A percentile compares a stretch with the other conserved stretches of the same genome.
Evolutionary conservation across 1,140 invertebrate genomes (phyloP).

Genomic region (Zaprionus capensis): DNA sequence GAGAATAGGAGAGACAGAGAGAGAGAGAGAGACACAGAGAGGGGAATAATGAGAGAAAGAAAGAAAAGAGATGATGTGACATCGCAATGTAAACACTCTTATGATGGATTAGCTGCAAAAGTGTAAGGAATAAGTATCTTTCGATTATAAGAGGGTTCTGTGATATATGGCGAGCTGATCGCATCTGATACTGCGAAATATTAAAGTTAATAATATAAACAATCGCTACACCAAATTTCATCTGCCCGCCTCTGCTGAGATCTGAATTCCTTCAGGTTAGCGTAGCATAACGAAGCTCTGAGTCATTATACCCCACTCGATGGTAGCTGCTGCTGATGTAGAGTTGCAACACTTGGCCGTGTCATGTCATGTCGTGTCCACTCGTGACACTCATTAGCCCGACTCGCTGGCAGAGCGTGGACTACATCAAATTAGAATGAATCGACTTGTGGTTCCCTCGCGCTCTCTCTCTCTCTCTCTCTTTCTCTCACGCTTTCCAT

Average conservation of each 20-base stretch:
- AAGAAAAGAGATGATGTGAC: not conserved
- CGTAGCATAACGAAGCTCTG: not conserved
- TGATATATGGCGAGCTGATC: not conserved
- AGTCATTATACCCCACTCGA: not conserved
- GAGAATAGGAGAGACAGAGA: not conserved
- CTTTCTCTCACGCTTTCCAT: not conserved
- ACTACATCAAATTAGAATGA: conserved; percentile 31
- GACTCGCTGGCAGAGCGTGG: conserved; percentile 23
- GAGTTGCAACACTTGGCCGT: conserved; percentile 26
- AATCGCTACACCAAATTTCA: not conserved
- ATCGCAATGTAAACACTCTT: conserved; percentile 7
- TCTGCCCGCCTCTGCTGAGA: not conserved
- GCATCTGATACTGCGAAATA: not conserved
- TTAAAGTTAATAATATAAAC: not conserved
- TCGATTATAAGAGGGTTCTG: not conserved
- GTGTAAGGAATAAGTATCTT: not conserved
- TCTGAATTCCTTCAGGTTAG: not conserved
- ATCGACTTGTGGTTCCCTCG: not conserved
- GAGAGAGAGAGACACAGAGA: not conserved
- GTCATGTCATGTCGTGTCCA: conserved; percentile 45
- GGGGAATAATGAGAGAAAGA: not conserved
- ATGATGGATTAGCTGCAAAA: not conserved
- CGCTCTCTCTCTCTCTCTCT: not conserved
- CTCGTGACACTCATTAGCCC: conserved; percentile 45
- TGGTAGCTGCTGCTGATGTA: conserved; percentile 11